Percentiles rank a stretch among this genome's conserved stretches.
Evolutionary conservation across 2,797 vertebrate genomes (phyloP).

Genomic region (Anguilla obscura): DNA sequence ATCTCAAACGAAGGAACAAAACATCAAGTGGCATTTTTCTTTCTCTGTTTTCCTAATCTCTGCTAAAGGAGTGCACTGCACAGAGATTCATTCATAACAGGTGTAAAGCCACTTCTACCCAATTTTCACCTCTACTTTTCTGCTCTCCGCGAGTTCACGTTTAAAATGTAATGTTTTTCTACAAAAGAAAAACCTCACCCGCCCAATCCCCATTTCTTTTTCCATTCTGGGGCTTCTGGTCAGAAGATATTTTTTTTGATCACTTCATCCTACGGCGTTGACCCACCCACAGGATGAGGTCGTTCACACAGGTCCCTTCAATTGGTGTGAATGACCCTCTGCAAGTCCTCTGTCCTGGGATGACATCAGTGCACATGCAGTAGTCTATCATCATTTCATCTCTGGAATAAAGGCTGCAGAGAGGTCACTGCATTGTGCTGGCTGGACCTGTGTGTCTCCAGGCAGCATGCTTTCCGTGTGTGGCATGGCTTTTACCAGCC

Average conservation of each 20-base stretch:
- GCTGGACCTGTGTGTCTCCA: constrained; percentile 7
- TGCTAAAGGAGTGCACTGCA: constrained; percentile 28
- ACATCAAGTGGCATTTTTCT: constrained; percentile 49
- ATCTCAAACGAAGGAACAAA: constrained; percentile 69
- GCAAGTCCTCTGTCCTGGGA: constrained; percentile 40
- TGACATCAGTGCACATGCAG: constrained; percentile 18
- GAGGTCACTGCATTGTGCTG: constrained; percentile 2
- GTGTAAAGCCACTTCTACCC: constrained; percentile 16
- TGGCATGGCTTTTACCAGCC: neutral
- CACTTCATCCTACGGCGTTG: constrained; percentile 45
- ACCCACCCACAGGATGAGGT: constrained; percentile 45
- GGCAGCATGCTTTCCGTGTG: constrained; percentile 10
- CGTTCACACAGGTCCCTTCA: constrained; percentile 31
- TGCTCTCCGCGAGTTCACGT: neutral
- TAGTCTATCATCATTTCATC: constrained; percentile 19
- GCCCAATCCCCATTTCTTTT: neutral
- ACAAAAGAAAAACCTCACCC: neutral
- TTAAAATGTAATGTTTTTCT: constrained; percentile 4
- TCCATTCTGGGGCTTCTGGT: constrained; percentile 45
- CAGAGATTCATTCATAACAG: constrained; percentile 27
- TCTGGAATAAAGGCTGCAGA: constrained; percentile 29
- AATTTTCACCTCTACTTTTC: neutral
- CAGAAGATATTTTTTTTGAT: constrained; percentile 44
- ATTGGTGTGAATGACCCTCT: constrained; percentile 33
- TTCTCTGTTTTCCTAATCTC: constrained; percentile 25